A percentile compares a stretch with the other conserved stretches of the same genome.
These are phyloP conservation scores for Empidonax alnorum DNA, from an alignment of 2,113 vertebrate species.

Conservation along the genomic window DNA sequence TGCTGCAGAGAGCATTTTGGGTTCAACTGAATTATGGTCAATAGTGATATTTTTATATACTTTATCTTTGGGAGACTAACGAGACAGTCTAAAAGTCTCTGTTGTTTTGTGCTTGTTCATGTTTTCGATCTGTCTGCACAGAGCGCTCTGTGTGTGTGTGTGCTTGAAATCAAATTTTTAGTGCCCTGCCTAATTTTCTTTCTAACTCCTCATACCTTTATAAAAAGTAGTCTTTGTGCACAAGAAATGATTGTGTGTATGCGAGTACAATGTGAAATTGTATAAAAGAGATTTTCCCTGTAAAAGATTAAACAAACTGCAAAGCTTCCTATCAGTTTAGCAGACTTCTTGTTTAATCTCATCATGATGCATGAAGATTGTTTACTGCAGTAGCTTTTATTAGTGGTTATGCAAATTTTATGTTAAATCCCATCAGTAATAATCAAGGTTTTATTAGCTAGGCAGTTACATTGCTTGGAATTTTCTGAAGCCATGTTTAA, in stretches of 20 bases:
- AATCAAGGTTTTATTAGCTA: background rate
- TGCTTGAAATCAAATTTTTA: conserved; percentile 24
- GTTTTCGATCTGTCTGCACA: background rate
- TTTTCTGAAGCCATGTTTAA: background rate
- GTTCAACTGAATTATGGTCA: background rate
- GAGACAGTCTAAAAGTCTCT: background rate
- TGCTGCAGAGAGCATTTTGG: background rate
- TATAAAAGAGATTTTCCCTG: background rate
- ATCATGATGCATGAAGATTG: background rate
- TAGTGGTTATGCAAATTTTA: conserved; percentile 13
- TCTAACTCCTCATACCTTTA: background rate
- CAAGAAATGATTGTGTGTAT: background rate
- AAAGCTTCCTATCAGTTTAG: background rate
- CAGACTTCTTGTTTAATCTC: conserved; percentile 31
- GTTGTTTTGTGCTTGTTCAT: background rate
- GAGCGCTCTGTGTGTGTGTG: background rate
- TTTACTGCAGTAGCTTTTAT: background rate
- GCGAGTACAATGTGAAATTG: background rate
- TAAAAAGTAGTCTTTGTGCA: background rate
- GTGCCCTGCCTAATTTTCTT: background rate
- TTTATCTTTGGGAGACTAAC: background rate
- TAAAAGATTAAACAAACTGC: background rate
- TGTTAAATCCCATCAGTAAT: conserved; percentile 18
- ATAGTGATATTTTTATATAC: background rate
- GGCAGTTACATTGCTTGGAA: background rate